These are phyloP conservation scores for Dynastes maya DNA, from an alignment of 2,888 invertebrate species.

Conservation along the genomic window DNA sequence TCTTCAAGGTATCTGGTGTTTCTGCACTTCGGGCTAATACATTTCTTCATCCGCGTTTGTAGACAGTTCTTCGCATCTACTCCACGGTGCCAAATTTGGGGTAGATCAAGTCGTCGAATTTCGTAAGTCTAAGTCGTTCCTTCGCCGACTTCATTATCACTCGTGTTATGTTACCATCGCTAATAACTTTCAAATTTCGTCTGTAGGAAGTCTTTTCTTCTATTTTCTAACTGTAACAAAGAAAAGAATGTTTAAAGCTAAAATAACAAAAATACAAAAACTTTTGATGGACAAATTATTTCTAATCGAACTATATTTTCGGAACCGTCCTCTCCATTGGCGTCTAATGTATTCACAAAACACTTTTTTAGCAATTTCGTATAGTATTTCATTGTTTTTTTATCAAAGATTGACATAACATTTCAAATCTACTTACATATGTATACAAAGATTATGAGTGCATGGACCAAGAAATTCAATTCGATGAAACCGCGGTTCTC, in stretches of 20 bases:
- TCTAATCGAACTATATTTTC: slow-evolving; percentile 1
- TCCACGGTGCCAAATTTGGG: slow-evolving; percentile 66
- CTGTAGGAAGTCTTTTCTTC: slow-evolving; percentile 30
- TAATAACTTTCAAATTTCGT: slow-evolving; percentile 30
- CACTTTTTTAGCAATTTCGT: no score
- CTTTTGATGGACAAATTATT: neutral
- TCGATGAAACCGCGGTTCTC: no score
- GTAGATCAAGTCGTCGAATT: slow-evolving; percentile 49
- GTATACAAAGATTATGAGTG: no score
- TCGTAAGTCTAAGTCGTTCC: slow-evolving; percentile 34
- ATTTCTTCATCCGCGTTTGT: slow-evolving; percentile 85
- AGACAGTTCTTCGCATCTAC: slow-evolving; percentile 70
- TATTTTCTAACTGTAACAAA: slow-evolving; percentile 40
- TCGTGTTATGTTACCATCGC: slow-evolving; percentile 40
- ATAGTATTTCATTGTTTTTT: no score
- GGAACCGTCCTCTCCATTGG: neutral
- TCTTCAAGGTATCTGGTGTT: slow-evolving; percentile 67
- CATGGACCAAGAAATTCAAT: no score
- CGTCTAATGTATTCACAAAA: neutral
- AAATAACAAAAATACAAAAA: neutral
- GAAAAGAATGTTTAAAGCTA: neutral
- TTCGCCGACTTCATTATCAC: slow-evolving; percentile 32
- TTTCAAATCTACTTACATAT: no score
- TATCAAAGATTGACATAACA: no score
- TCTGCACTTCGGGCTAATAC: slow-evolving; percentile 68